These are phyloP conservation scores for Drosophila orena DNA, from an alignment of 1,140 invertebrate species.

Conservation along the genomic window DNA sequence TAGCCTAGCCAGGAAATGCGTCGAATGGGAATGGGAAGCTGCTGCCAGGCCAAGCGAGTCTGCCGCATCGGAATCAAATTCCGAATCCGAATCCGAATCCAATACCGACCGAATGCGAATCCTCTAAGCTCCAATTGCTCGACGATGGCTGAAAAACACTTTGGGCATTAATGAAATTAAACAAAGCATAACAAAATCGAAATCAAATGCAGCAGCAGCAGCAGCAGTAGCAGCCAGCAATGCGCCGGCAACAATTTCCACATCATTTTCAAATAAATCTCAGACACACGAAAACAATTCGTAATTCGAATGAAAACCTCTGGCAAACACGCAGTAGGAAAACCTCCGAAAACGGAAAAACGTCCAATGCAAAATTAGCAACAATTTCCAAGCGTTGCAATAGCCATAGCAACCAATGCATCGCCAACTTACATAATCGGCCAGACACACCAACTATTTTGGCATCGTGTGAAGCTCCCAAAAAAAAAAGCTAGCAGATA, in stretches of 20 bases:
- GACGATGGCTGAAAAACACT: conserved; percentile 25
- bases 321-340: conserved; percentile 45
- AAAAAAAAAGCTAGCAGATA: background rate
- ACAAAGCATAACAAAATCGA: conserved; percentile 67
- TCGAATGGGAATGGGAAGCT: conserved; percentile 11
- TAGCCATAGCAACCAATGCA: conserved; percentile 16
- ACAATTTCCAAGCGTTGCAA: conserved; percentile 56
- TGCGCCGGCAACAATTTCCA: conserved; percentile 46
- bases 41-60: conserved; percentile 20
- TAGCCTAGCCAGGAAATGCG: conserved; percentile 34
- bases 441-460: conserved; percentile 49
- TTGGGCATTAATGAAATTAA: conserved; percentile 63
- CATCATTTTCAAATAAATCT: conserved; percentile 58
- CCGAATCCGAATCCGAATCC: background rate
- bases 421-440: conserved; percentile 59
- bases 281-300: conserved; percentile 63
- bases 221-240: background rate
- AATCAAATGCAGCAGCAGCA: conserved; percentile 34
- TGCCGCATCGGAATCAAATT: background rate
- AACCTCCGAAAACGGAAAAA: conserved; percentile 50
- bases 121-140: conserved; percentile 43
- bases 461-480: conserved; percentile 42
- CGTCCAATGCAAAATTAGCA: conserved; percentile 59
- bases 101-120: background rate
- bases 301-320: conserved; percentile 52